These are phyloP conservation scores for Rattus norvegicus DNA, from an alignment of 2,113 vertebrate genomes.

Conservation along the genomic window DNA sequence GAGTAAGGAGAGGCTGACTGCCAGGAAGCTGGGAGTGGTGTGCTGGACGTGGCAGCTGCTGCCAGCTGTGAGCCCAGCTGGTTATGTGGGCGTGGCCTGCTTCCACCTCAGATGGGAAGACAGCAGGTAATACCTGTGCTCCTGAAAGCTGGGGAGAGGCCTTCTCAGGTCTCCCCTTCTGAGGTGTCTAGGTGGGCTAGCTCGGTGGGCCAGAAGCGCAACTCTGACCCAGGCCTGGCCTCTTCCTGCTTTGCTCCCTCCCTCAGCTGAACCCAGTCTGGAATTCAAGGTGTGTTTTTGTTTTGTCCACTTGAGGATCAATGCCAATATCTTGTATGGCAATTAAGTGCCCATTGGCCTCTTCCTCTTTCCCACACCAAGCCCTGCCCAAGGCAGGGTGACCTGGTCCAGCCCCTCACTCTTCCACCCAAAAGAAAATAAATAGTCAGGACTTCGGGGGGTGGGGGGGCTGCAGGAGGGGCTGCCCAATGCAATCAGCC, in stretches of 20 bases:
- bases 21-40: neutral
- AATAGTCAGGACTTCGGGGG: neutral
- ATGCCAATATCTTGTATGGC: neutral
- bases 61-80: neutral
- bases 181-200: neutral
- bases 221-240: neutral
- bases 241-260: neutral
- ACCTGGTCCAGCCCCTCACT: neutral
- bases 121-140: too few relatives aligned
- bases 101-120: neutral
- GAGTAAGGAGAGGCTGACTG: neutral
- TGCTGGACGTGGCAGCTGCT: neutral
- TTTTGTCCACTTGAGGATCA: neutral
- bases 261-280: neutral
- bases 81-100: neutral
- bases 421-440: neutral
- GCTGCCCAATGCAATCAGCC: constrained; percentile 65
- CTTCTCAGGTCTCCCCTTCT: neutral
- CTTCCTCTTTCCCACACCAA: neutral
- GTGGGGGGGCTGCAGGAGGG: neutral
- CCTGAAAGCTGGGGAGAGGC: neutral
- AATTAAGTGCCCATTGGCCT: neutral
- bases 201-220: neutral
- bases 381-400: neutral
- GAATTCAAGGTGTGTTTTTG: neutral